phyloP scores from a whole-genome alignment of 2,888 invertebrate genomes.

The Spilarctia lutea region DNA sequence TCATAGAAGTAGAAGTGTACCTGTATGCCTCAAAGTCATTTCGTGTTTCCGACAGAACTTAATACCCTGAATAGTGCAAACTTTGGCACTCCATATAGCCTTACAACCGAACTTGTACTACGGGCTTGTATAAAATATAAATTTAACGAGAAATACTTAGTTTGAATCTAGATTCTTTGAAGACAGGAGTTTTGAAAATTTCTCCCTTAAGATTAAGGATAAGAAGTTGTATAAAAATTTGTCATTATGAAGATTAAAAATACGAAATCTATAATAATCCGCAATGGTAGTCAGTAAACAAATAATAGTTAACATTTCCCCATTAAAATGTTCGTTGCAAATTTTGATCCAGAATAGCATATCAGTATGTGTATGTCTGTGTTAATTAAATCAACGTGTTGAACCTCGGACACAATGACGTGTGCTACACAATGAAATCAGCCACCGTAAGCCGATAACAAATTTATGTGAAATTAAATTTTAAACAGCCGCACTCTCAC shows the following conservation, averaged over 20 bases:
- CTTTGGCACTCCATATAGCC: neutral
- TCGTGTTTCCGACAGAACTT: neutral
- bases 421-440: neutral
- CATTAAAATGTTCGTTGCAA: neutral
- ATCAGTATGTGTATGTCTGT: neutral
- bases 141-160: neutral
- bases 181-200: no score
- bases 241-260: no score
- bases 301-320: neutral
- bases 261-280: no score
- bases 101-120: neutral
- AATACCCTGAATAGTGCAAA: neutral
- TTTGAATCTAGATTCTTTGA: neutral
- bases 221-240: no score
- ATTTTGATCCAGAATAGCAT: neutral
- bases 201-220: no score
- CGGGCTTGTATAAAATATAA: neutral
- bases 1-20: no score
- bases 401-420: neutral
- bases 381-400: neutral
- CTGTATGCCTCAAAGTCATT: no score
- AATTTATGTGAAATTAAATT: neutral
- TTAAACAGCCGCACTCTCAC: neutral
- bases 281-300: neutral
- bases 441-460: neutral